Evolutionary conservation across 2,113 vertebrate species (phyloP).

Genomic region (Condylura cristata): DNA sequence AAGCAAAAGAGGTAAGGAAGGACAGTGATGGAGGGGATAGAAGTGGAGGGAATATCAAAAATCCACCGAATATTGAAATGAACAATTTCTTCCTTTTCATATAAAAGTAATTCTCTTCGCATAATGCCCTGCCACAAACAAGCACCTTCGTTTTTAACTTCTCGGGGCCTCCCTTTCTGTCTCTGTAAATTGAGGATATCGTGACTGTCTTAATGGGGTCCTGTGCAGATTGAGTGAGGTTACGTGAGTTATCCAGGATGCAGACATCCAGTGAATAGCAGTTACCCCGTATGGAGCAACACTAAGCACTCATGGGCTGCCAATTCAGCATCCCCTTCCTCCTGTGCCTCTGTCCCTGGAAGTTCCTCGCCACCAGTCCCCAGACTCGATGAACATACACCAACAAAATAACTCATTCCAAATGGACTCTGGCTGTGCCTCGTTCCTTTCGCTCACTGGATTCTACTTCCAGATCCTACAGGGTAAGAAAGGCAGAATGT

Average conservation of each 20-base stretch:
- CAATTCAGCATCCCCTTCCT: neutral
- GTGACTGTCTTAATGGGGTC: neutral
- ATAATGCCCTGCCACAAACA: neutral
- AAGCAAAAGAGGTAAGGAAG: neutral
- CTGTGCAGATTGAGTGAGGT: neutral
- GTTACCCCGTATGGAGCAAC: neutral
- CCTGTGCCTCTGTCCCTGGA: neutral
- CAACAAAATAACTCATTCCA: neutral
- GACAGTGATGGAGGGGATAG: neutral
- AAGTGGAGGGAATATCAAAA: neutral
- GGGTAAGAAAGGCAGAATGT: neutral
- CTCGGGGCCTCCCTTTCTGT: neutral
- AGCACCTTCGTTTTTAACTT: neutral
- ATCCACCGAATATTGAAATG: neutral
- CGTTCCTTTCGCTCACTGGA: neutral
- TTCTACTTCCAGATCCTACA: neutral
- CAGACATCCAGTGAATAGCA: neutral
- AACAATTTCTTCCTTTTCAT: neutral
- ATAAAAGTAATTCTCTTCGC: neutral
- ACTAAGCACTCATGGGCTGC: neutral
- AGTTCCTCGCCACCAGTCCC: neutral
- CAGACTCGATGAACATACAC: neutral
- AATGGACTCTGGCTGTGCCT: fast-evolving
- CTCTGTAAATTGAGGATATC: neutral
- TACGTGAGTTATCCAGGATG: neutral